Evolutionary conservation across 2,888 invertebrate genomes (phyloP), one percentile per base, ranked within the genome.

Genomic region (Fissipunctia ypsillon): DNA sequence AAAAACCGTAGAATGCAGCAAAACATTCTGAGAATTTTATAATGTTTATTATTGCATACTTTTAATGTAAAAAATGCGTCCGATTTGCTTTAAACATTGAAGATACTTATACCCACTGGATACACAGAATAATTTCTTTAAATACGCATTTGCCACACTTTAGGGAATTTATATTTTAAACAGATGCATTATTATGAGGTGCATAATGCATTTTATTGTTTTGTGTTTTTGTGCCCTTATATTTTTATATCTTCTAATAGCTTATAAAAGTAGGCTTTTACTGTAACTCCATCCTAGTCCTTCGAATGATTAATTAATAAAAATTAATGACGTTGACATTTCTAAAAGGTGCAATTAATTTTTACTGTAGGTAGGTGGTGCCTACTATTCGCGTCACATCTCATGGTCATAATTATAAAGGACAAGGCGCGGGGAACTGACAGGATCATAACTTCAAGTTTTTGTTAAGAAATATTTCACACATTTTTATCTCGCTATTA

Each of bases 321-420:
- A 65, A 78, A 75, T 22, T 59, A 73, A 76, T 73, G 22, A 45
- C 72, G 14, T 31, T 75, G 81, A 78, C 83, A 87, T 87, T 89
- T 89, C 71, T 69, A 81, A 84, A 85, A 83, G 80, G 71, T 85
- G 75, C 78, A 80, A 85, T 87, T 81, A 85, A 78, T 83, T 85
- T 88, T 83, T 83, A 84, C 72, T 77, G 38, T 52, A 48, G 6
- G 16, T n/a, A 10, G n/a, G 10, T 25, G 6, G n/a, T n/a, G n/a
- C n/a, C n/a, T n/a, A 65, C 70, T 41, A 72, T 73, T 73, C 66
- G 25, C 72, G 68, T 83, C 63, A 54, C 73, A 64, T 84, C 57
- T 41, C 28, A 68, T 52, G 59, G 56, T 70, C 70, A 50, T 84
- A 69, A 86, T 73, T 79, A 64, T 67, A 75, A 71, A 60, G 25